Conservation (phyloP, 2,113 vertebrate genomes). For the mouse (Mus musculus) region DNA sequence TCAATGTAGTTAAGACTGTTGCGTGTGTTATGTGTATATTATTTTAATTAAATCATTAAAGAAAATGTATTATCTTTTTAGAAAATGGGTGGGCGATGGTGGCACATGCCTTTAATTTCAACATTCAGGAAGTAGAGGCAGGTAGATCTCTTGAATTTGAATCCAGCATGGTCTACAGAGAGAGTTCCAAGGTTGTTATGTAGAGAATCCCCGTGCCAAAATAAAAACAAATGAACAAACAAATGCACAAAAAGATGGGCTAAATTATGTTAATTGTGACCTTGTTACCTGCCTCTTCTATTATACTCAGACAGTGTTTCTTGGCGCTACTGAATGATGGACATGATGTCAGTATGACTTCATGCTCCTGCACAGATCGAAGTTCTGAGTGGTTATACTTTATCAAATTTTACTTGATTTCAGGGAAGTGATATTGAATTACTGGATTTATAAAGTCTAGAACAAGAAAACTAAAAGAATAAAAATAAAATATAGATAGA, state of each 20-base stretch:
- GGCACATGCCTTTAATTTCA: too few relatives aligned
- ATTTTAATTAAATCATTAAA: background rate
- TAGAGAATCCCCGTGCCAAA: background rate
- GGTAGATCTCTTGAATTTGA: too few relatives aligned
- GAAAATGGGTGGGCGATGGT: background rate
- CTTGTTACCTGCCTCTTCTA: background rate
- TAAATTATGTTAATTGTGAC: background rate
- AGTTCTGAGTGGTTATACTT: background rate
- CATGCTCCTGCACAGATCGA: background rate
- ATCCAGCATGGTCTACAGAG: too few relatives aligned
- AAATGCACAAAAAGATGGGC: background rate
- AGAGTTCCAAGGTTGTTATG: background rate
- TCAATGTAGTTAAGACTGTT: too few relatives aligned
- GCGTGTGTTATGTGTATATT: background rate
- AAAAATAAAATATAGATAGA: background rate
- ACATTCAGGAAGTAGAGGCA: too few relatives aligned
- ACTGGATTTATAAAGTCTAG: background rate
- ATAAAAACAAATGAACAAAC: background rate
- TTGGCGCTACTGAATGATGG: background rate
- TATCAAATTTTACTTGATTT: background rate
- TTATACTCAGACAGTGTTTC: too few relatives aligned
- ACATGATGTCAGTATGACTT: background rate
- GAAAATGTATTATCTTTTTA: background rate
- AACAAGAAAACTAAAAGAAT: background rate
- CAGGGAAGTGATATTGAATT: background rate